These are phyloP conservation scores for Idaea dimidiata DNA, from an alignment of 2,888 invertebrate species.

Conservation along the genomic window DNA sequence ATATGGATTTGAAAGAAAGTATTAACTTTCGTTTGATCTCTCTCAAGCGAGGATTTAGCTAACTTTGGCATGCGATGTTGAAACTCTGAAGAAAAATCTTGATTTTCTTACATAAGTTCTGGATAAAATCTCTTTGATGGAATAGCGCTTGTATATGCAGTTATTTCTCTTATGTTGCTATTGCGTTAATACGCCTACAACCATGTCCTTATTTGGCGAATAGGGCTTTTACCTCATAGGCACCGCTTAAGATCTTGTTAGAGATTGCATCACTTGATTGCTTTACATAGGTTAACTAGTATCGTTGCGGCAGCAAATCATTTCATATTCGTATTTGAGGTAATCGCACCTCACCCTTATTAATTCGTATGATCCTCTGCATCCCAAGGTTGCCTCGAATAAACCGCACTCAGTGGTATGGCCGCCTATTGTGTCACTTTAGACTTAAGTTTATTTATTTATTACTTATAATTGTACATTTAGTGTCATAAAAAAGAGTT, in stretches of 20 bases:
- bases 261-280: conserved; percentile 2
- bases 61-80: conserved; percentile 51
- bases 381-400: no score
- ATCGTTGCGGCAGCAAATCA: not conserved
- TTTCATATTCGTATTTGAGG: not conserved
- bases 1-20: conserved; percentile 47
- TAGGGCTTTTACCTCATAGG: conserved; percentile 22
- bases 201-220: conserved; percentile 44
- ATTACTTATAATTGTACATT: no score
- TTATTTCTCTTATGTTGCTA: conserved; percentile 35
- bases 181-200: conserved; percentile 38
- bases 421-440: no score
- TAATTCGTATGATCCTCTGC: no score
- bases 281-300: not conserved
- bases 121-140: conserved; percentile 45
- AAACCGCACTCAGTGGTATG: no score
- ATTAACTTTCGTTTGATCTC: conserved; percentile 48
- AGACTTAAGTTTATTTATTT: no score
- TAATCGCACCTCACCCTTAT: no score
- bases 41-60: conserved; percentile 29
- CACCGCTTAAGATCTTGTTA: not conserved
- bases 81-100: conserved; percentile 38
- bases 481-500: no score
- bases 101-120: conserved; percentile 30
- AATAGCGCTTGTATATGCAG: conserved; percentile 37